Evolutionary conservation across 1,140 invertebrate genomes (phyloP).

Genomic region (Saxidomus purpurata): DNA sequence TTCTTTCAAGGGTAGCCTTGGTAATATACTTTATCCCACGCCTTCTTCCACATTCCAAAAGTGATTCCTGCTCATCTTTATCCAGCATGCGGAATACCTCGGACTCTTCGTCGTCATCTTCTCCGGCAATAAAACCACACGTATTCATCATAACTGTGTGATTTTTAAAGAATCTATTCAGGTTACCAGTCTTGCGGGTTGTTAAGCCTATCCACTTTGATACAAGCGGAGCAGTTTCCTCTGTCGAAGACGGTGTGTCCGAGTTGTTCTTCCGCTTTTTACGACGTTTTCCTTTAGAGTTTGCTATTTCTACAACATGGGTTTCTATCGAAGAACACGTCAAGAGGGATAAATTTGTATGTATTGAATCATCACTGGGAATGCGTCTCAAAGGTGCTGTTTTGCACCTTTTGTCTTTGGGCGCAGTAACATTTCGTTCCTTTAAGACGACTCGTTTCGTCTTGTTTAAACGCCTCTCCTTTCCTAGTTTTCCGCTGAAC

Average conservation of each 20-base stretch:
- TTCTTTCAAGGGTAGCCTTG: slow-evolving; percentile 70
- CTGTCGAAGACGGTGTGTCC: neutral
- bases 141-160: slow-evolving; percentile 65
- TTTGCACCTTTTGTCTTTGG: slow-evolving; percentile 1
- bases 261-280: slow-evolving; percentile 33
- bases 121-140: neutral
- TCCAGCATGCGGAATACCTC: slow-evolving; percentile 73
- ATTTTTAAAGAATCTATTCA: slow-evolving; percentile 67
- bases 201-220: slow-evolving; percentile 70
- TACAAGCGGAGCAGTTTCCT: neutral
- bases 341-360: slow-evolving; percentile 76
- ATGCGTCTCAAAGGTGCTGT: slow-evolving; percentile 52
- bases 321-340: slow-evolving; percentile 70
- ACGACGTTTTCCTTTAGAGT: slow-evolving; percentile 34
- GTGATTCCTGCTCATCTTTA: slow-evolving; percentile 68
- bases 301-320: neutral
- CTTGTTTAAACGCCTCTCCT: neutral
- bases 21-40: slow-evolving; percentile 65
- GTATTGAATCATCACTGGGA: slow-evolving; percentile 74
- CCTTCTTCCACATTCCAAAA: slow-evolving; percentile 65
- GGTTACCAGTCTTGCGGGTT: slow-evolving; percentile 24
- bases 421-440: neutral
- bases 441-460: neutral
- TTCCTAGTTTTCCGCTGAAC: slow-evolving; percentile 75
- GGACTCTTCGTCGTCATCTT: slow-evolving; percentile 50